Base-by-base conservation (phyloP, 2,797 vertebrate species). In the Leuciscus waleckii region DNA sequence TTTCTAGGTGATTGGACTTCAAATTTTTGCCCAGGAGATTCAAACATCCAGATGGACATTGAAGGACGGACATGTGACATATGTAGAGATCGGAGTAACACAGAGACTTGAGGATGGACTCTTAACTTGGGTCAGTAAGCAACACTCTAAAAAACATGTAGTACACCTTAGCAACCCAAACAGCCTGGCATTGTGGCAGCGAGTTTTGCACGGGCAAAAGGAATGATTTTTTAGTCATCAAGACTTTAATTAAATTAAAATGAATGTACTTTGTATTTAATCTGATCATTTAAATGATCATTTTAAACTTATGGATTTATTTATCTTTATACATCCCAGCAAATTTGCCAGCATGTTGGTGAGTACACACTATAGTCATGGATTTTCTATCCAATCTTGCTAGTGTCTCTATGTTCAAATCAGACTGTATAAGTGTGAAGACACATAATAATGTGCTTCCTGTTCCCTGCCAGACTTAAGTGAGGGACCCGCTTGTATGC, bases 291-390 rank as follows among this genome's bases (percentile, higher is more conserved):
- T 43, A 7, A 46, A 46, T 46, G 0, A 46, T 46, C 13, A 46
- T 46, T 46, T 14, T 4, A 4, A 46, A 46, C 13, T 4, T 46
- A 46, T 46, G 11, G 41, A 43, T 43, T 11, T 43, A 11, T 43
- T 43, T 43, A 43, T 43, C 41, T 70, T 17, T 70, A 79, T 82
- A 88, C 88, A 85, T 79, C 86, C 68, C 83, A 87, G 87, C 67
- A 73, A 69, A 85, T 85, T 49, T 90, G 90, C 88, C 88, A 90
- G 88, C 87, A 82, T 85, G 0, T 69, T 86, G 87, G 89, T 85
- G 88, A 89, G 83, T 92, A 91, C 90, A 91, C 67, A 6, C 56
- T 32, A 83, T 91, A 90, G 88, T 91, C 90, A 89, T 43, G 69
- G 49, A 56, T 21, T 73, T 26, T 76, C 43, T 32, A 29, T 73